Conservation (phyloP, 2,888 invertebrate genomes). For the Drosophila meridiana region DNA sequence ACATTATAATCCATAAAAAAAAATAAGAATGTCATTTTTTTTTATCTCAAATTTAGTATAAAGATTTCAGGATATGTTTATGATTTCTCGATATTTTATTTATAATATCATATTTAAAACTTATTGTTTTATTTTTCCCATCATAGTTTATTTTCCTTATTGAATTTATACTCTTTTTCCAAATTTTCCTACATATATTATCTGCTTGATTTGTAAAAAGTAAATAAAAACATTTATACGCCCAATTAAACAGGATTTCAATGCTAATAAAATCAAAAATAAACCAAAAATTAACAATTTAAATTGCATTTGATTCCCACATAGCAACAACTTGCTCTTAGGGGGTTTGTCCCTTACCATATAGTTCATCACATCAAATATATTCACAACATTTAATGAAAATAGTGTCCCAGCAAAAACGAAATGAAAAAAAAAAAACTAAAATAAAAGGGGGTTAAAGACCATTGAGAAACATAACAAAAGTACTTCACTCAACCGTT, state of each 20-base stretch:
- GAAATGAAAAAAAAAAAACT: background rate
- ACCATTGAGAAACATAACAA: slow-evolving; percentile 18
- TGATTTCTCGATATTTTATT: background rate
- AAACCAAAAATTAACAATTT: slow-evolving; percentile 19
- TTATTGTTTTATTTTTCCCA: background rate
- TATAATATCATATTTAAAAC: background rate
- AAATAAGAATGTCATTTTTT: too few species aligned
- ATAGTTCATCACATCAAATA: slow-evolving; percentile 35
- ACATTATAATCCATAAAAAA: too few species aligned
- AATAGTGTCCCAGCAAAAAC: slow-evolving; percentile 11
- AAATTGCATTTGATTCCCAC: slow-evolving; percentile 11
- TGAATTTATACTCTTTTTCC: background rate
- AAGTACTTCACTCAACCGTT: slow-evolving; percentile 30
- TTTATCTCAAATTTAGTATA: too few species aligned
- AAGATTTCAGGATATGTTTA: background rate
- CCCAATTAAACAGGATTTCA: background rate
- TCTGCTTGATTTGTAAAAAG: background rate
- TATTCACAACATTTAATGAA: slow-evolving; percentile 38
- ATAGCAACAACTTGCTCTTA: slow-evolving; percentile 1
- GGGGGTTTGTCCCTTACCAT: slow-evolving; percentile 29
- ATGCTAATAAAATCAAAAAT: slow-evolving; percentile 2
- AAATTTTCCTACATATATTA: too few species aligned
- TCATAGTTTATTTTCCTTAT: background rate
- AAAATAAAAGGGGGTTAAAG: slow-evolving; percentile 12
- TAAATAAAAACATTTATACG: background rate